phyloP scores from a whole-genome alignment of 2,888 invertebrate species.

The Biston stratarius region DNA sequence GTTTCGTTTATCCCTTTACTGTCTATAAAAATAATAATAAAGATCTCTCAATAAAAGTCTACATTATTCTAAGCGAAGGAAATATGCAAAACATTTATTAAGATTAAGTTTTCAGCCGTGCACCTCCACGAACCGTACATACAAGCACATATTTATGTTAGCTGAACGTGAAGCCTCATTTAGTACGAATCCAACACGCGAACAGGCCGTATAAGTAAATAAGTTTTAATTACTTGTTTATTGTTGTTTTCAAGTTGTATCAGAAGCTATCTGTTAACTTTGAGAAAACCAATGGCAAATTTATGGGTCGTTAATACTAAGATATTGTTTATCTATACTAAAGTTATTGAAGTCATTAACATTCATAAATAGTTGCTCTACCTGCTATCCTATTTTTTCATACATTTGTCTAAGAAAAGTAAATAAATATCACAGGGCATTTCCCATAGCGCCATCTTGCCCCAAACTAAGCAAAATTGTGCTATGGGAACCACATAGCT shows the following conservation, averaged over 20 bases:
- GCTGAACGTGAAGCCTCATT: slow-evolving; percentile 61
- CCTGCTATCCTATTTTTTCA: no score
- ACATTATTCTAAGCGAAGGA: slow-evolving; percentile 21
- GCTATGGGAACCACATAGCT: no score
- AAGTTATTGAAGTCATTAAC: no score
- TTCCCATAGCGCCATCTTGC: no score
- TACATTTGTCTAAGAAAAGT: no score
- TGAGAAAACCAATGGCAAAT: slow-evolving; percentile 37
- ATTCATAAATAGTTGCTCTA: no score
- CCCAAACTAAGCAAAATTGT: no score
- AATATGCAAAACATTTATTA: slow-evolving; percentile 41
- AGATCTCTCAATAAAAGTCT: slow-evolving; percentile 17
- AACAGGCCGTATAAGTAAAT: slow-evolving; percentile 66
- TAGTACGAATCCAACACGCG: slow-evolving; percentile 65
- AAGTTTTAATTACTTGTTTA: slow-evolving; percentile 72
- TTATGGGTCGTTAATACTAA: slow-evolving; percentile 26
- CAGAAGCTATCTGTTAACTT: slow-evolving; percentile 47
- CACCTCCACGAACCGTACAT: slow-evolving; percentile 36
- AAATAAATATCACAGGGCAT: no score
- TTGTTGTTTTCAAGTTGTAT: slow-evolving; percentile 59
- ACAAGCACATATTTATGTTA: slow-evolving; percentile 60
- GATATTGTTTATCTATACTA: slow-evolving; percentile 13
- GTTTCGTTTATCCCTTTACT: no score
- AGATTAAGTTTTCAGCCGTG: slow-evolving; percentile 47
- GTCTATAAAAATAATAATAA: no score